These are phyloP conservation scores for Nemurella pictetii DNA, from an alignment of 2,888 invertebrate species.

Conservation along the genomic window DNA sequence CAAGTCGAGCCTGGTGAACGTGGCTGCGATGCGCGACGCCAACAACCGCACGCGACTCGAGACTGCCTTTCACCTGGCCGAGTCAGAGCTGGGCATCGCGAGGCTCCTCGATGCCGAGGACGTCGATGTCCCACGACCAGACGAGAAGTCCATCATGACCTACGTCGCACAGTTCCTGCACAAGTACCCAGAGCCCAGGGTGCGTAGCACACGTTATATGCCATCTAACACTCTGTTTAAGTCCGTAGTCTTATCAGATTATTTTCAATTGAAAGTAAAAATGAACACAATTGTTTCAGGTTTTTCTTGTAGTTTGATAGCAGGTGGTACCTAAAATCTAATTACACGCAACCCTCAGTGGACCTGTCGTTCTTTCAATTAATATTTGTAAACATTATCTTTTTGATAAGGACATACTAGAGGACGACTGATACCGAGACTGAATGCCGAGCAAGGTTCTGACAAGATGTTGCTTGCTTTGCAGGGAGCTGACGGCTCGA, in stretches of 20 bases:
- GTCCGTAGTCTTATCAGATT: background rate
- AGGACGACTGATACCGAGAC: no score
- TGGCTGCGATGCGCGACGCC: conserved; percentile 76
- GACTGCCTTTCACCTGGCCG: conserved; percentile 92
- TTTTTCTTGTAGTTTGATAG: no score
- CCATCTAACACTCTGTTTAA: background rate
- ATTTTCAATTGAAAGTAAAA: no score
- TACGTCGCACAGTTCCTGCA: conserved; percentile 97
- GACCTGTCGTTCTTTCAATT: no score
- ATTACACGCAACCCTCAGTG: no score
- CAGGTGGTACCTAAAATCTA: no score
- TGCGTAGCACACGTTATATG: conserved; percentile 32
- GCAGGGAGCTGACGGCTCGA: conserved; percentile 45
- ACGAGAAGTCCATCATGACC: conserved; percentile 97
- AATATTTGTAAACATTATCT: no score
- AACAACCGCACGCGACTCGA: conserved; percentile 84
- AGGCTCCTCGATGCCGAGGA: conserved; percentile 92
- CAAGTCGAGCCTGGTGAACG: conserved; percentile 87
- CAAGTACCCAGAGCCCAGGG: conserved; percentile 83
- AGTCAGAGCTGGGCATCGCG: conserved; percentile 87
- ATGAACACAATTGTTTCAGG: no score
- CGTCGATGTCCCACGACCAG: conserved; percentile 93
- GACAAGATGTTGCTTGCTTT: conserved; percentile 16
- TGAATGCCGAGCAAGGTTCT: no score
- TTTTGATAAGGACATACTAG: no score